These are phyloP conservation scores for Macrotis lagotis DNA, from an alignment of 2,113 vertebrate species.

Conservation along the genomic window DNA sequence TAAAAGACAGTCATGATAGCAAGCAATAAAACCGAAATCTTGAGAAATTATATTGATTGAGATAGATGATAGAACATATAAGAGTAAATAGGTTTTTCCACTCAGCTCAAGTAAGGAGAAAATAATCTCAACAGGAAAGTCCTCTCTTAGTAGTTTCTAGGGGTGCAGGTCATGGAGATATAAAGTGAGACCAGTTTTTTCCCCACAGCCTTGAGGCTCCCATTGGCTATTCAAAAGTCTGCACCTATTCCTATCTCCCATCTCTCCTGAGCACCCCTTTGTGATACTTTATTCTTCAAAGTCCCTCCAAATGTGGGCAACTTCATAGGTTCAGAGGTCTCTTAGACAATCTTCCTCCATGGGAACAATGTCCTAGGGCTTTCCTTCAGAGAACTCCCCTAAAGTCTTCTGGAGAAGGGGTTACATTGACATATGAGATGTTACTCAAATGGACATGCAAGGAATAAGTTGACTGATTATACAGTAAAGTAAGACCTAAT, in stretches of 20 bases:
- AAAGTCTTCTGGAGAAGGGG: background rate
- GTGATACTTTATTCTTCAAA: background rate
- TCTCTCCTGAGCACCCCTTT: background rate
- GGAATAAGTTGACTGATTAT: background rate
- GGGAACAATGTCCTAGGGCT: background rate
- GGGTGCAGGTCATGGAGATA: background rate
- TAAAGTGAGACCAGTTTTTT: background rate
- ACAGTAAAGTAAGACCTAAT: background rate
- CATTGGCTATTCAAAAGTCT: background rate
- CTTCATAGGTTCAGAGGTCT: background rate
- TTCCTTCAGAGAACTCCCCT: background rate
- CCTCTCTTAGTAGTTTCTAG: background rate
- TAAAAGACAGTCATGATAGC: background rate
- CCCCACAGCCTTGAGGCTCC: background rate
- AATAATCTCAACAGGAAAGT: background rate
- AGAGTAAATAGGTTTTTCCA: background rate
- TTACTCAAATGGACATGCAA: background rate
- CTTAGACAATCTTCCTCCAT: background rate
- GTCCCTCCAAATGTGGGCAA: background rate
- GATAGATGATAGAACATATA: background rate
- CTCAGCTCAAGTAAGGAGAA: background rate
- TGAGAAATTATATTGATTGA: background rate
- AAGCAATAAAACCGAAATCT: background rate
- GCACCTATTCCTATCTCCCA: background rate
- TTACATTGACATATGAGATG: background rate